phyloP scores from a whole-genome alignment of 2,797 vertebrate species.

The Ispidina picta region DNA sequence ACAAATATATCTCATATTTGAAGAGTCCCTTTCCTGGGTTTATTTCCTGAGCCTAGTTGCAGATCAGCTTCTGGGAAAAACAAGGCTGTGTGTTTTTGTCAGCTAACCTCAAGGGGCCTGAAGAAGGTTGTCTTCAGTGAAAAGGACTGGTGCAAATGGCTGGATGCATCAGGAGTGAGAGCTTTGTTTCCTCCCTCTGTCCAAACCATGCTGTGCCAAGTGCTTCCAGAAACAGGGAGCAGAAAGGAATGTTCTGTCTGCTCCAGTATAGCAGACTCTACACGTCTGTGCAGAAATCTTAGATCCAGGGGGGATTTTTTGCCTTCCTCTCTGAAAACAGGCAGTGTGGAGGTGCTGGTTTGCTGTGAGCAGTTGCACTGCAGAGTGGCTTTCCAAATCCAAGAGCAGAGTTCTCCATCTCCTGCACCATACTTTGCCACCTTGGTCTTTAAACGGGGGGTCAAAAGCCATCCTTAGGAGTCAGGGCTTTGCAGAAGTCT shows the following conservation, averaged over 20 bases:
- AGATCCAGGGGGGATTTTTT: neutral
- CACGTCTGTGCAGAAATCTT: neutral
- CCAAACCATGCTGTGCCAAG: neutral
- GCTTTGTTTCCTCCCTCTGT: neutral
- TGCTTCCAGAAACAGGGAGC: neutral
- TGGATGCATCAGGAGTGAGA: neutral
- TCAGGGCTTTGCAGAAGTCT: neutral
- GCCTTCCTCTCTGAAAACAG: neutral
- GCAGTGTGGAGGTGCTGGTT: neutral
- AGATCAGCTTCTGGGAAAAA: neutral
- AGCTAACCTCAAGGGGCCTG: neutral
- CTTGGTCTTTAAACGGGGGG: neutral
- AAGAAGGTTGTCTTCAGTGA: neutral
- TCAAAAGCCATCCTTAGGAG: neutral
- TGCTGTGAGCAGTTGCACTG: neutral
- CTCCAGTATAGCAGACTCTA: neutral
- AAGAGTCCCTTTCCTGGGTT: neutral
- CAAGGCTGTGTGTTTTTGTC: neutral
- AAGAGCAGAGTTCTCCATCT: neutral
- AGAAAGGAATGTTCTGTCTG: neutral
- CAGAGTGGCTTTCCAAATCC: neutral
- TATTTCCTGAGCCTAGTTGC: neutral
- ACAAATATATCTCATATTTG: neutral
- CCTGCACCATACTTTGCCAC: neutral
- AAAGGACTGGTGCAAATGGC: neutral